Conservation (phyloP, 2,888 invertebrate species). For the Melipona bicolor region DNA sequence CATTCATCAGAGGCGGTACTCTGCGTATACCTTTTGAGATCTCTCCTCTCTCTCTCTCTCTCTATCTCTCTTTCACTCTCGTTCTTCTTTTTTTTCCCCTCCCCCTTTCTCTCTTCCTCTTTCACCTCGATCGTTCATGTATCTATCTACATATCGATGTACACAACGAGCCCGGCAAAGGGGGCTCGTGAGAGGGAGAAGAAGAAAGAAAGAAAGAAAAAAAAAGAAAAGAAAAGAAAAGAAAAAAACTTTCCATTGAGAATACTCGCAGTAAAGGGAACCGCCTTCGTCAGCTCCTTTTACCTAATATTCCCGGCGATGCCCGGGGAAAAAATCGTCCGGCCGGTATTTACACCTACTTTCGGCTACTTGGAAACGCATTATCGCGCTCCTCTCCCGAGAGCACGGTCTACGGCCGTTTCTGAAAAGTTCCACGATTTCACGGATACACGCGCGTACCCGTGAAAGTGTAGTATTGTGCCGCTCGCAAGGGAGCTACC, state of each 20-base stretch:
- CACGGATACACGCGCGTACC: slow-evolving; percentile 28
- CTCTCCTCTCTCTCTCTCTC: slow-evolving; percentile 45
- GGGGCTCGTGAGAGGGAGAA: slow-evolving; percentile 68
- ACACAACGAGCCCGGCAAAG: slow-evolving; percentile 30
- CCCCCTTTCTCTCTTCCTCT: slow-evolving; percentile 9
- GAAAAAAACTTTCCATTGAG: slow-evolving; percentile 81
- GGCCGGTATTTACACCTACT: slow-evolving; percentile 77
- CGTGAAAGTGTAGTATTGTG: slow-evolving; percentile 19
- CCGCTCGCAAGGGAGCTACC: not conserved
- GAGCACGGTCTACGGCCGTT: slow-evolving; percentile 48
- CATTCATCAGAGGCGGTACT: slow-evolving; percentile 81
- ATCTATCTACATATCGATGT: slow-evolving; percentile 53
- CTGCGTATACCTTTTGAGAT: slow-evolving; percentile 71
- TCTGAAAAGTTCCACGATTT: slow-evolving; percentile 45
- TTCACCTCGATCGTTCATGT: slow-evolving; percentile 54
- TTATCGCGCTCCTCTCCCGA: slow-evolving; percentile 75
- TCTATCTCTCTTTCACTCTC: slow-evolving; percentile 17
- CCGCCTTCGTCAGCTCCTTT: slow-evolving; percentile 78
- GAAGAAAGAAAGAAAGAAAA: slow-evolving; percentile 24
- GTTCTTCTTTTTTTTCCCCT: slow-evolving; percentile 32
- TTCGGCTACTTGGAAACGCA: slow-evolving; percentile 76
- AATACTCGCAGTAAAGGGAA: slow-evolving; percentile 80
- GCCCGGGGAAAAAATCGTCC: slow-evolving; percentile 57
- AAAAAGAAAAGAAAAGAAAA: slow-evolving; percentile 67
- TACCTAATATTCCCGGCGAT: slow-evolving; percentile 58